Conservation (phyloP, 2,888 invertebrate genomes). For the Pogonocherus hispidulus region DNA sequence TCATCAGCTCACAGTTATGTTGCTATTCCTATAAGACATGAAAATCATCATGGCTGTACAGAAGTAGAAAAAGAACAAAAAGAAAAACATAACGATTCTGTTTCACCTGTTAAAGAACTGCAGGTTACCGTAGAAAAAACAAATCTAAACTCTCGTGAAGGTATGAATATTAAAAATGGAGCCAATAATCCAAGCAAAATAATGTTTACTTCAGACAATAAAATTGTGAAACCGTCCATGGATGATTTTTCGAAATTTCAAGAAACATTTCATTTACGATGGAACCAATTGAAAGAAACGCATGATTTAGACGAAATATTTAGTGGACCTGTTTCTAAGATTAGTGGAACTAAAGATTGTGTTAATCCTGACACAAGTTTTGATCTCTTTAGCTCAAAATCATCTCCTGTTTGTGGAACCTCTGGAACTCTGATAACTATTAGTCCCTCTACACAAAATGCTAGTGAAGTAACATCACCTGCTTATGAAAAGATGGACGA, state of each 20-base stretch:
- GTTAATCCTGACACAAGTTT: constrained; percentile 40
- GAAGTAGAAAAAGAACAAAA: neutral
- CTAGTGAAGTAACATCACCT: constrained; percentile 41
- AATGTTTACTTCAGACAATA: constrained; percentile 3
- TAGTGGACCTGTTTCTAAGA: constrained; percentile 43
- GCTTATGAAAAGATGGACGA: constrained; percentile 47
- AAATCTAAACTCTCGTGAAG: neutral
- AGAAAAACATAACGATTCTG: neutral
- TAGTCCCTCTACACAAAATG: neutral
- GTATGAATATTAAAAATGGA: neutral
- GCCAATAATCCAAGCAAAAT: neutral
- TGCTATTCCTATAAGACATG: neutral
- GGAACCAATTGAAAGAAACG: constrained; percentile 20
- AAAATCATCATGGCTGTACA: neutral
- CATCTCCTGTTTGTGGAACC: neutral
- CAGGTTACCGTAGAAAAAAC: constrained; percentile 15
- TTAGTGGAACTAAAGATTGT: constrained; percentile 24
- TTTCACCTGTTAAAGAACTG: neutral
- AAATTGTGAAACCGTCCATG: constrained; percentile 1
- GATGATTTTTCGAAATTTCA: constrained; percentile 1
- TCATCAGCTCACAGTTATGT: neutral
- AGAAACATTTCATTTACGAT: constrained; percentile 8
- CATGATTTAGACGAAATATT: constrained; percentile 46
- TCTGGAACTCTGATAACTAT: too few relatives aligned
- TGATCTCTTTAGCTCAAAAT: constrained; percentile 41